These are phyloP conservation scores for Periophthalmus magnuspinnatus DNA, from an alignment of 2,797 vertebrate species.

Conservation along the genomic window DNA sequence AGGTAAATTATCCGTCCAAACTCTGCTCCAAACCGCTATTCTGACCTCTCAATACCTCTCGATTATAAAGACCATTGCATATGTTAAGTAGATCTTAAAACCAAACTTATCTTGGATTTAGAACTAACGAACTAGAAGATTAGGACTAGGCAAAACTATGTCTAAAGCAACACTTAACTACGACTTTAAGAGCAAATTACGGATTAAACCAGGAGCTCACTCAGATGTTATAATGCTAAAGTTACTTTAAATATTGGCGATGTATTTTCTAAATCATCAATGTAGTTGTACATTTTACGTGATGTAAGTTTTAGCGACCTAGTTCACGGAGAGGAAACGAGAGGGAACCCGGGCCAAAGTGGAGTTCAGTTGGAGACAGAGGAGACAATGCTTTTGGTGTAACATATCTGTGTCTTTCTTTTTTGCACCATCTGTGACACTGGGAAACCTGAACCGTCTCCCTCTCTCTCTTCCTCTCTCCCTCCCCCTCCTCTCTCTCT, in stretches of 20 bases:
- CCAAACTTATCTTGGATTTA: background rate
- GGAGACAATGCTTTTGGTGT: slow-evolving; percentile 68
- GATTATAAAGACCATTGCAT: no score
- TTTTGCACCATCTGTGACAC: slow-evolving; percentile 76
- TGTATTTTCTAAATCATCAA: background rate
- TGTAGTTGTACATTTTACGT: background rate
- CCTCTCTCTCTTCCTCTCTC: no score
- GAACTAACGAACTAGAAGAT: no score
- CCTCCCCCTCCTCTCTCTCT: slow-evolving; percentile 38
- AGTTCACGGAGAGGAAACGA: slow-evolving; percentile 64
- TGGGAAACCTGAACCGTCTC: slow-evolving; percentile 72
- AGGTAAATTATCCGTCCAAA: no score
- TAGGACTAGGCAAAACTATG: no score
- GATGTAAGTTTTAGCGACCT: slow-evolving; percentile 58
- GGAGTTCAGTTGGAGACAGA: slow-evolving; percentile 41
- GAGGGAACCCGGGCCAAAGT: slow-evolving; percentile 38
- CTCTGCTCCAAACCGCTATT: background rate
- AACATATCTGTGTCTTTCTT: slow-evolving; percentile 72
- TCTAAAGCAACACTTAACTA: background rate
- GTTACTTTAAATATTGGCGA: background rate
- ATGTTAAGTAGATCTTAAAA: background rate
- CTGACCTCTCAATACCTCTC: no score
- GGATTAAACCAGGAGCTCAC: background rate
- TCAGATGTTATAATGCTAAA: background rate
- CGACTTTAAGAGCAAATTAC: background rate